phyloP scores from a whole-genome alignment of 2,888 invertebrate genomes.

The Cosmia trapezina region DNA sequence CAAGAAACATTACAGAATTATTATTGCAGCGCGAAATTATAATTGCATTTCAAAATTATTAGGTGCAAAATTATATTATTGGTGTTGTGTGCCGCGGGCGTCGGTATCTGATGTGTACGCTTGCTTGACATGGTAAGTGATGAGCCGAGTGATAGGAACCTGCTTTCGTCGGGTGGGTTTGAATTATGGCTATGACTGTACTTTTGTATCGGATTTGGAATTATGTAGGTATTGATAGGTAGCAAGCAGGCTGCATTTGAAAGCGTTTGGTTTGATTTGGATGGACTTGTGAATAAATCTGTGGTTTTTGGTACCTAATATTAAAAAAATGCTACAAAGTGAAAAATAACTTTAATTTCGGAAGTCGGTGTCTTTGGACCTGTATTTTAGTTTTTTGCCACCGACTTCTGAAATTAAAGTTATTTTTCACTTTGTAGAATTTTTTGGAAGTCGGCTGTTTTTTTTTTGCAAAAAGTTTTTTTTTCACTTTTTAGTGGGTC shows the following conservation, averaged over 20 bases:
- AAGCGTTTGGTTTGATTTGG: slow-evolving; percentile 13
- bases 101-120: slow-evolving; percentile 79
- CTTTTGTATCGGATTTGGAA: slow-evolving; percentile 59
- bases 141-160: slow-evolving; percentile 80
- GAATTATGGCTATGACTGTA: slow-evolving; percentile 76
- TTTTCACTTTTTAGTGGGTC: no score
- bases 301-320: no score
- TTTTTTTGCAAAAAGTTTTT: no score
- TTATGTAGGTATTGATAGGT: slow-evolving; percentile 31
- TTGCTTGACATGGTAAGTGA: slow-evolving; percentile 80
- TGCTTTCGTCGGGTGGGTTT: slow-evolving; percentile 68
- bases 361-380: no score
- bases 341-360: no score
- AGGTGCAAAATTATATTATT: slow-evolving; percentile 85
- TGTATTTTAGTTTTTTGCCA: no score
- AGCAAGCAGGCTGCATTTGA: neutral
- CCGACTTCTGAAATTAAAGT: no score
- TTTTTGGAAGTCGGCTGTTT: no score
- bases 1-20: slow-evolving; percentile 63
- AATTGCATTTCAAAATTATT: slow-evolving; percentile 87
- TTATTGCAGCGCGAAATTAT: slow-evolving; percentile 74
- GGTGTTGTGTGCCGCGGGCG: slow-evolving; percentile 73
- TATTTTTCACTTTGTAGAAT: no score
- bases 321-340: no score
- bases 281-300: neutral